Evolutionary conservation across 2,113 vertebrate species (phyloP).

Genomic region (Clarias magur): DNA sequence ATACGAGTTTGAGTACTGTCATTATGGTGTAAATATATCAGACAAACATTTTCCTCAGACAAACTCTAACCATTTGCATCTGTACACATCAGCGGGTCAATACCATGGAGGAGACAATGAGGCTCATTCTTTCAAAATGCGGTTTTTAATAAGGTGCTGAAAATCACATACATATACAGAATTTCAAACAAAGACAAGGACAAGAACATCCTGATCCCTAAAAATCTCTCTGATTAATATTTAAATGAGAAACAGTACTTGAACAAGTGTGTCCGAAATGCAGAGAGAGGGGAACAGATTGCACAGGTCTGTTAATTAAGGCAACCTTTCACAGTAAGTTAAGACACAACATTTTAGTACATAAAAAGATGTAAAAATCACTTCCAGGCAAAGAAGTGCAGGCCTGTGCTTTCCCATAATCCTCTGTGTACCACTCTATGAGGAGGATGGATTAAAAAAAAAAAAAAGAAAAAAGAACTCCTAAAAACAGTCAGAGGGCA

Average conservation of each 20-base stretch:
- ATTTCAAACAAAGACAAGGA: conserved; percentile 45
- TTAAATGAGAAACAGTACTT: conserved; percentile 47
- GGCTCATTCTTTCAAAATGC: conserved; percentile 29
- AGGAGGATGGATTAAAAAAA: background rate
- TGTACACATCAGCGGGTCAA: background rate
- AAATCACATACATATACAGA: conserved; percentile 59
- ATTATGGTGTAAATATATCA: background rate
- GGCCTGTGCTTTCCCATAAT: background rate
- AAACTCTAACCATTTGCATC: background rate
- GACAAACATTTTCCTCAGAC: background rate
- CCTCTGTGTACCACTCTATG: background rate
- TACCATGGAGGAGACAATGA: background rate
- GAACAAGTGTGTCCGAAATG: conserved; percentile 41
- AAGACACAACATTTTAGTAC: conserved; percentile 54
- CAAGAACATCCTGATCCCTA: conserved; percentile 47
- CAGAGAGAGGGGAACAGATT: conserved; percentile 47
- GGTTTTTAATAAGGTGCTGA: conserved; percentile 74
- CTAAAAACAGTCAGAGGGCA: background rate
- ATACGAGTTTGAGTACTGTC: background rate
- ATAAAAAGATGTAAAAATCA: conserved; percentile 40
- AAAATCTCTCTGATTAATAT: conserved; percentile 33
- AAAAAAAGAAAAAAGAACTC: background rate
- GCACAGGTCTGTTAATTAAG: conserved; percentile 68
- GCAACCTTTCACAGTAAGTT: conserved; percentile 60
- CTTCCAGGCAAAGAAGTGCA: conserved; percentile 27